A percentile compares a stretch with the other conserved stretches of the same genome.
Evolutionary conservation across 2,797 vertebrate genomes (phyloP).

Genomic region (Rhincodon typus): DNA sequence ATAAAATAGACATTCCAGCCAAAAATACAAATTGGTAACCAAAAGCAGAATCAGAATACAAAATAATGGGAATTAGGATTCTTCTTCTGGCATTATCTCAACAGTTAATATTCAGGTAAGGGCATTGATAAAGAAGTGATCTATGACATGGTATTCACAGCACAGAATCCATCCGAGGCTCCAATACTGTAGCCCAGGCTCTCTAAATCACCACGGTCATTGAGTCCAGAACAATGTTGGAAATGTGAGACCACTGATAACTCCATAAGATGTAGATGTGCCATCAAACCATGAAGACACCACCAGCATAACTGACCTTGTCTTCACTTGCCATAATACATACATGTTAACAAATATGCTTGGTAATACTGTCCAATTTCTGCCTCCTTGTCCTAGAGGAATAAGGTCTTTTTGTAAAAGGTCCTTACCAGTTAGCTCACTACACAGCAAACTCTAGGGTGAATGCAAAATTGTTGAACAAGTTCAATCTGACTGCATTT

Average conservation of each 20-base stretch:
- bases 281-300: not conserved
- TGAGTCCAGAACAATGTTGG: not conserved
- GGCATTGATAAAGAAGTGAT: not conserved
- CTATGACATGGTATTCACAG: not conserved
- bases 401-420: not conserved
- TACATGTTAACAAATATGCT: not conserved
- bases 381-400: not conserved
- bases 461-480: not conserved
- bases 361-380: not conserved
- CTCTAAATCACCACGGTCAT: not conserved
- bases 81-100: not conserved
- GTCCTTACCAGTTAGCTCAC: not conserved
- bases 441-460: not conserved
- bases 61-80: not conserved
- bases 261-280: not conserved
- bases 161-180: not conserved
- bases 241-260: not conserved
- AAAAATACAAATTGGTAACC: not conserved
- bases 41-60: not conserved
- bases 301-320: not conserved
- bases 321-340: not conserved
- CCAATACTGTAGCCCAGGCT: not conserved
- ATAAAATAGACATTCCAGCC: not conserved
- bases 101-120: not conserved
- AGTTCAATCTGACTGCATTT: not conserved